Evolutionary conservation across 2,888 invertebrate species (phyloP), one percentile per base, ranked within the genome.

Genomic region (Temnothorax rugatulus): DNA sequence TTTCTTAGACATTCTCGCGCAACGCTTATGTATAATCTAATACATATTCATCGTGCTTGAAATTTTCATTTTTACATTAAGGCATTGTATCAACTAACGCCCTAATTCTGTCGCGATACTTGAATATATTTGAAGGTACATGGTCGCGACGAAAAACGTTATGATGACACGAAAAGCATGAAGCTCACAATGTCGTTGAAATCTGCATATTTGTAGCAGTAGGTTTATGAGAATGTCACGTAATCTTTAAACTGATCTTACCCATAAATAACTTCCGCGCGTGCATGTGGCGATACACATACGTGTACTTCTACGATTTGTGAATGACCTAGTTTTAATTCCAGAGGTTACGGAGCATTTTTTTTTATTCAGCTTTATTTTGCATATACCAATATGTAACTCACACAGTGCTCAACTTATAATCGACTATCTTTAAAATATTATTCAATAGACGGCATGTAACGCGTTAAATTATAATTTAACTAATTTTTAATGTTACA

Each of bases 81-180:
- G 68, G 15, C 34, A 57, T 57, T 69, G 69, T 34, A 29, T 29
- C 68, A 69, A 79, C 57, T 34, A 59, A 59, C 44, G 47, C 44
- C n/a, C 79, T 57, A 59, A 79, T 79, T 69, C 57, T 34, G 44
- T 69, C 69, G 57, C 44, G 44, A 57, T 69, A 79, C 57, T 69
- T 44, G 57, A 79, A 79, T 69, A 41, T 41, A 69, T 79, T 69
- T 34, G 18, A 44, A 57, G 29, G n/a, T 77, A 66, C 54, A 68
- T 57, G 18, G 57, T 68, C 57, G 34, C 69, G 2, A 63, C 15
- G 34, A 79, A 66, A 77, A 34, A 44, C 29, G 9, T 57, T 66
- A 77, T n/a, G 41, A 15, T 34, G 41, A 29, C 77, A 75, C n/a
- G 68, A 52, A 66, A 68, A 7, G 50, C 50, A 54, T 44, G 9